Base-by-base conservation (phyloP, 2,888 invertebrate genomes). In the Noctuana brunneofusca region DNA sequence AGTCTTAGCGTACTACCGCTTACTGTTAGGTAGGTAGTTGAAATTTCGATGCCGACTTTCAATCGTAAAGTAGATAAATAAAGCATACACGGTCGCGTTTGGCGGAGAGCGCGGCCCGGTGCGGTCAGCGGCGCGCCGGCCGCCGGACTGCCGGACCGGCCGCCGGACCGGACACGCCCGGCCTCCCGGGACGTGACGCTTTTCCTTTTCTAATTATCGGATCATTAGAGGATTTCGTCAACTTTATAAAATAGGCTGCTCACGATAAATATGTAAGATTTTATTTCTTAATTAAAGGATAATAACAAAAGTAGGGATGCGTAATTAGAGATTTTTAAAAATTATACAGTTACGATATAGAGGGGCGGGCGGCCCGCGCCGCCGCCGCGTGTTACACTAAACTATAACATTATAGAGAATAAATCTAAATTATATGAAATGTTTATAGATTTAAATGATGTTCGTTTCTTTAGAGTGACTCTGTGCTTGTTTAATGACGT, bases 1-100 rank as follows among this genome's bases (percentile, higher is more conserved):
- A 81, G 84, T 84, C 83, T 79, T 88, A 89, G 89, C 82, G 84
- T 87, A 89, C 89, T 88, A 87, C 90, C 84, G 91, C 91, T 91
- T 90, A 91, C 89, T 89, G 89, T 90, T 91, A 90, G 91, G 91
- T 91, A 90, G 90, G 90, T 90, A 89, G 89, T 89, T 89, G 87
- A 84, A 88, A 89, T 90, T 89, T 89, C 85, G 87, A 89, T 80
- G 87, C 87, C 87, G 86, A 89, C 89, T 89, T 88, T 87, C 78
- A 84, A 89, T 87, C 84, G 88, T 89, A 89, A 83, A 78, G 89
- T 89, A 90, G 89, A 79, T 82, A 81, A 84, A 83, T 79, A 81
- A 85, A 83, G 88, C 88, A 86, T 84, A 80, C 83, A 84, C 83
- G 77, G 84, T 82, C 84, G 87, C 87, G 87, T 75, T 66, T 82